Evolutionary conservation across 2,888 invertebrate genomes (phyloP).

Genomic region (Glyphotaelius pellucidus): DNA sequence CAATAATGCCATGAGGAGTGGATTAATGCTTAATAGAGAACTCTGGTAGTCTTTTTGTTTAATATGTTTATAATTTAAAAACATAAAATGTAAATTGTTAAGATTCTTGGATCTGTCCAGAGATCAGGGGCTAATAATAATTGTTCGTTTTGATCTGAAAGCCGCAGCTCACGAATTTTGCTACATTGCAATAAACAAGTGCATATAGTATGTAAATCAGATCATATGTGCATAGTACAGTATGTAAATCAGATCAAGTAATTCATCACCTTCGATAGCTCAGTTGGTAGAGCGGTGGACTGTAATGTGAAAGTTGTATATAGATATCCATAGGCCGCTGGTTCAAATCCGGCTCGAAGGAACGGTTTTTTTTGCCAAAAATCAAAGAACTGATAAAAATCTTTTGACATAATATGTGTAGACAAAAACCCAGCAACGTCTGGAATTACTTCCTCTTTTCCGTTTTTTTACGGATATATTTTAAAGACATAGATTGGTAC

Average conservation of each 20-base stretch:
- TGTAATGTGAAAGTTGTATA: conserved; percentile 69
- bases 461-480: neutral
- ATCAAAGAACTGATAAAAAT: neutral
- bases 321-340: conserved; percentile 79
- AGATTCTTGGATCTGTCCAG: no score
- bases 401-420: no score
- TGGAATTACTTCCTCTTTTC: neutral
- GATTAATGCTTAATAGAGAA: no score
- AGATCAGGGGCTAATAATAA: no score
- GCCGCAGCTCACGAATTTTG: no score
- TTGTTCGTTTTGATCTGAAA: no score
- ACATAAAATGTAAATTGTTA: no score
- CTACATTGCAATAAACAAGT: neutral
- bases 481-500: neutral
- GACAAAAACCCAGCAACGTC: no score
- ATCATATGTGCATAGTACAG: no score
- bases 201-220: neutral
- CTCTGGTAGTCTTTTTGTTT: no score
- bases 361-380: conserved; percentile 17
- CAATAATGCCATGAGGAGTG: no score
- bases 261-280: conserved; percentile 76
- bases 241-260: neutral
- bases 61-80: no score
- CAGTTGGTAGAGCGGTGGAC: conserved; percentile 80
- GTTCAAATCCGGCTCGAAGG: conserved; percentile 72